phyloP scores from a whole-genome alignment of 2,888 invertebrate species.

The Scelioninae gen. 1 region DNA sequence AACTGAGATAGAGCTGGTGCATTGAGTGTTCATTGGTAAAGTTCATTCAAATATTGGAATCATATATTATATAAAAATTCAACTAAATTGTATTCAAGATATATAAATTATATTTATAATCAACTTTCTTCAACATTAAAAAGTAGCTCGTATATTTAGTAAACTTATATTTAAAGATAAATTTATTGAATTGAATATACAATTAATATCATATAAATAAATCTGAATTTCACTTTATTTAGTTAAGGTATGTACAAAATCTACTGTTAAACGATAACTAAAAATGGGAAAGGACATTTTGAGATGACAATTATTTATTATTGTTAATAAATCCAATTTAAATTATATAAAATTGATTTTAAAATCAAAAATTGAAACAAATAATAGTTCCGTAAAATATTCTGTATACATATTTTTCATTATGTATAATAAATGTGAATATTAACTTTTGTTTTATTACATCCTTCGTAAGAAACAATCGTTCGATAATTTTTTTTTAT shows the following conservation, averaged over 20 bases:
- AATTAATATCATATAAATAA: conserved; percentile 49
- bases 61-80: too few relatives aligned
- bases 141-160: conserved; percentile 31
- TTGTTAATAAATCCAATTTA: too few relatives aligned
- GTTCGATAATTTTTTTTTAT: conserved; percentile 64
- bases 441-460: conserved; percentile 46
- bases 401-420: conserved; percentile 8
- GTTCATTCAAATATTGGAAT: too few relatives aligned
- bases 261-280: conserved; percentile 36
- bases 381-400: not conserved
- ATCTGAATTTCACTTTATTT: conserved; percentile 33
- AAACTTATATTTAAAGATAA: conserved; percentile 21
- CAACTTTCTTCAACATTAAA: conserved; percentile 5
- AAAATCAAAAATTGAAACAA: not conserved
- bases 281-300: not conserved
- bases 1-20: too few relatives aligned
- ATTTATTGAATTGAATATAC: conserved; percentile 12
- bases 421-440: conserved; percentile 42
- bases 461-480: conserved; percentile 63
- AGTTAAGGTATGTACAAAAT: conserved; percentile 51
- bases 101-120: conserved; percentile 1
- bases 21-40: too few relatives aligned
- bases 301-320: too few relatives aligned
- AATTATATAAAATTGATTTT: too few relatives aligned
- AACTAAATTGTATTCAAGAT: conserved; percentile 2